A percentile compares a stretch with the other conserved stretches of the same genome.
phyloP scores from a whole-genome alignment of 2,888 invertebrate genomes.

The Thecophora atra region DNA sequence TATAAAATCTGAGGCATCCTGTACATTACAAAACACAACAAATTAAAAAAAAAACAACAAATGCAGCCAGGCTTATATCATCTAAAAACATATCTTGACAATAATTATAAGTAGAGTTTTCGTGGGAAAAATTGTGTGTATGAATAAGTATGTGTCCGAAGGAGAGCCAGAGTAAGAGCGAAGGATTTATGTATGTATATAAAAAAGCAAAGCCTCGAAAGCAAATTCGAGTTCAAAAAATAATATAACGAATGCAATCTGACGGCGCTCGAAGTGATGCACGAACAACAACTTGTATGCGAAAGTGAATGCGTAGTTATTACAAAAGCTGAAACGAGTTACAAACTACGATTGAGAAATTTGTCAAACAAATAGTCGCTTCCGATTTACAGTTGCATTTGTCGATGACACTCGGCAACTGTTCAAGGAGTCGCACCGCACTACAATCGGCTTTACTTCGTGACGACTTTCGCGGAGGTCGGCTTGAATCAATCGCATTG shows the following conservation, averaged over 20 bases:
- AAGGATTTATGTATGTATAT: background rate
- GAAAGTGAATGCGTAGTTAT: too few relatives aligned
- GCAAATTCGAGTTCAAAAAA: background rate
- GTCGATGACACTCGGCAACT: too few relatives aligned
- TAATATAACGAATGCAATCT: background rate
- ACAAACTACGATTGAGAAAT: too few relatives aligned
- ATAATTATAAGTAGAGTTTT: conserved; percentile 58
- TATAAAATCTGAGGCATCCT: background rate
- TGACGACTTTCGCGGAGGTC: too few relatives aligned
- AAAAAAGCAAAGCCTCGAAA: background rate
- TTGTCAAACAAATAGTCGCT: too few relatives aligned
- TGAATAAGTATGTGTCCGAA: conserved; percentile 31
- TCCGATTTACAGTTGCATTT: too few relatives aligned
- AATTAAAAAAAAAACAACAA: conserved; percentile 40
- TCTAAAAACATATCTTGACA: conserved; percentile 67
- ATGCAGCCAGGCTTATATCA: conserved; percentile 66
- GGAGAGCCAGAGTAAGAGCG: background rate
- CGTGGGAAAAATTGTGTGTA: conserved; percentile 50
- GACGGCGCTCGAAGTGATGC: too few relatives aligned
- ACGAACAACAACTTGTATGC: too few relatives aligned
- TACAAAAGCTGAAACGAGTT: too few relatives aligned
- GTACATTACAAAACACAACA: conserved; percentile 35
- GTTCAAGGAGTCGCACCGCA: too few relatives aligned
- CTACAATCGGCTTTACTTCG: background rate
- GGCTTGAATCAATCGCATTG: too few relatives aligned